Evolutionary conservation across 2,888 invertebrate genomes (phyloP).

Genomic region (Notodonta dromedarius): DNA sequence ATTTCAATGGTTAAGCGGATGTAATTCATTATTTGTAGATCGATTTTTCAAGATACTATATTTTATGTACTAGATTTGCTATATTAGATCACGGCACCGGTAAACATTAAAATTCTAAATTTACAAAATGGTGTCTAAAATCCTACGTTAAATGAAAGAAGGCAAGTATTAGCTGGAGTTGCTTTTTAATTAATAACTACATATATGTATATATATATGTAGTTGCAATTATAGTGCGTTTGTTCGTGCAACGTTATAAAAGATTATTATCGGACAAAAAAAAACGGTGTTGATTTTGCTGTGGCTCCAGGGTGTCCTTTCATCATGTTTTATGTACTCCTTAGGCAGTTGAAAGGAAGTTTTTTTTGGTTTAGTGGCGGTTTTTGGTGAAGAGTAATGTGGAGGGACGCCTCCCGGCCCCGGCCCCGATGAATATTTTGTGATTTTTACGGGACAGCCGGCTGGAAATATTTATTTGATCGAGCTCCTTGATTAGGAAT

Average conservation of each 20-base stretch:
- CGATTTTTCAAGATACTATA: too few relatives aligned
- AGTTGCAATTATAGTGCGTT: too few relatives aligned
- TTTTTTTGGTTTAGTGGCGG: conserved; percentile 59
- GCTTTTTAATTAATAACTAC: too few relatives aligned
- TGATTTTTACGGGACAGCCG: conserved; percentile 46
- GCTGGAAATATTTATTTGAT: conserved; percentile 36
- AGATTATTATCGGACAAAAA: conserved; percentile 41
- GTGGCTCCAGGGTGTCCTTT: conserved; percentile 53
- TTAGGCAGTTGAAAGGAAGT: conserved; percentile 57
- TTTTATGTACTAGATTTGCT: too few relatives aligned
- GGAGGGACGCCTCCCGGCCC: conserved; percentile 34
- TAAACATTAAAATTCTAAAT: too few relatives aligned
- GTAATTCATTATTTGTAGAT: too few relatives aligned
- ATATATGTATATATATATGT: too few relatives aligned
- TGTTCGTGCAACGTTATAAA: conserved; percentile 21
- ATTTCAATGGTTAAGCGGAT: too few relatives aligned
- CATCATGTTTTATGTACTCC: conserved; percentile 60
- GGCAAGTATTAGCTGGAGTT: too few relatives aligned
- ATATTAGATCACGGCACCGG: too few relatives aligned
- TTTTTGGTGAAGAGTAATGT: conserved; percentile 50
- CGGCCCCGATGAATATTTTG: conserved; percentile 47
- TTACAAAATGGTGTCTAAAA: too few relatives aligned
- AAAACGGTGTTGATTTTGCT: conserved; percentile 51
- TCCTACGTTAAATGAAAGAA: too few relatives aligned
- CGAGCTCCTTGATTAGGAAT: conserved; percentile 40